phyloP scores from a whole-genome alignment of 2,113 vertebrate genomes.

The Leucosticte australis region DNA sequence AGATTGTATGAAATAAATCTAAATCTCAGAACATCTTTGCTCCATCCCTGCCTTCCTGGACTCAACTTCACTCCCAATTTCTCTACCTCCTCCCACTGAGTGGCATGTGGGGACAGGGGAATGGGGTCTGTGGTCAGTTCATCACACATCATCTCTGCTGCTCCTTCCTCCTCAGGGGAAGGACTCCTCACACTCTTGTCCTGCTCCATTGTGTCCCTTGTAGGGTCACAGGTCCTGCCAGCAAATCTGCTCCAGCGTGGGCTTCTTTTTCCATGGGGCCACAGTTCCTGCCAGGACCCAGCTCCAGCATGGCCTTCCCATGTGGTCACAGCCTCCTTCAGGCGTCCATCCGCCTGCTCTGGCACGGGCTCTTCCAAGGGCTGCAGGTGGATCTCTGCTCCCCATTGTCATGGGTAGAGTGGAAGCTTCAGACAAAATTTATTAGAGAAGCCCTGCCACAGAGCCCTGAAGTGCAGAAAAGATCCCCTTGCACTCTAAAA shows the following conservation, averaged over 20 bases:
- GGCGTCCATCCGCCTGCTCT: neutral
- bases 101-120: neutral
- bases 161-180: neutral
- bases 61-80: neutral
- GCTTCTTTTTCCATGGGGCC: neutral
- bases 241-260: neutral
- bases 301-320: neutral
- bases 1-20: neutral
- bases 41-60: neutral
- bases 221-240: neutral
- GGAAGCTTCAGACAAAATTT: neutral
- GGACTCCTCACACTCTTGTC: neutral
- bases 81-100: neutral
- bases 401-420: neutral
- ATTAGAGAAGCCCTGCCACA: neutral
- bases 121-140: neutral
- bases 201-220: accelerated
- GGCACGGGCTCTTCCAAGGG: neutral
- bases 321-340: neutral
- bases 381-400: neutral
- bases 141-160: accelerated
- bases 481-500: neutral
- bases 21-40: neutral
- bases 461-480: neutral
- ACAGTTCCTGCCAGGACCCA: neutral